These are phyloP conservation scores for Thermophis baileyi DNA, from an alignment of 2,113 vertebrate genomes.

Conservation along the genomic window DNA sequence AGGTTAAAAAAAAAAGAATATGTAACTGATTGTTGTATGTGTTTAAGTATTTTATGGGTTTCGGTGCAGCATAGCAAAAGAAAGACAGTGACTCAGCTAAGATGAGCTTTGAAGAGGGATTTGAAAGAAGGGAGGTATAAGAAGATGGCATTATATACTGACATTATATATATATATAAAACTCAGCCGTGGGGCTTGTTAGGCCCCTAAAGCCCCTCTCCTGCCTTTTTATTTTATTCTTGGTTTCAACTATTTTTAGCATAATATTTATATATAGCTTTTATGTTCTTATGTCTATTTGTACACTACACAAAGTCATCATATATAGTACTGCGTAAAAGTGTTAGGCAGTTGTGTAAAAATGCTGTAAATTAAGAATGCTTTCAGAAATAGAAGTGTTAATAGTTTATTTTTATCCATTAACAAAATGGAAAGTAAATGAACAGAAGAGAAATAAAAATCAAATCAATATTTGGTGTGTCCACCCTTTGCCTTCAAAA, in stretches of 20 bases:
- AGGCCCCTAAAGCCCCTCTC: background rate
- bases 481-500: too few species aligned
- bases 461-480: too few species aligned
- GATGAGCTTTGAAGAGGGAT: background rate
- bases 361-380: background rate
- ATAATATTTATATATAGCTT: background rate
- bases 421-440: too few species aligned
- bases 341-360: background rate
- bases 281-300: background rate
- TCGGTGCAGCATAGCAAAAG: background rate
- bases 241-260: background rate
- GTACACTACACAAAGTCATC: background rate
- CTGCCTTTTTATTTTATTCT: background rate
- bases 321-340: background rate
- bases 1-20: background rate
- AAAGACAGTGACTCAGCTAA: background rate
- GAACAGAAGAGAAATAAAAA: too few species aligned
- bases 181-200: background rate
- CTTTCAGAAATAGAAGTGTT: background rate
- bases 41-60: background rate
- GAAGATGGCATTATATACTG: background rate
- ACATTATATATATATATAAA: background rate
- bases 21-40: background rate
- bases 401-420: too few species aligned
- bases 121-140: background rate